Base-by-base conservation (phyloP, 53 echinoderm and acorn worm species). In the Echinarachnius parma region DNA sequence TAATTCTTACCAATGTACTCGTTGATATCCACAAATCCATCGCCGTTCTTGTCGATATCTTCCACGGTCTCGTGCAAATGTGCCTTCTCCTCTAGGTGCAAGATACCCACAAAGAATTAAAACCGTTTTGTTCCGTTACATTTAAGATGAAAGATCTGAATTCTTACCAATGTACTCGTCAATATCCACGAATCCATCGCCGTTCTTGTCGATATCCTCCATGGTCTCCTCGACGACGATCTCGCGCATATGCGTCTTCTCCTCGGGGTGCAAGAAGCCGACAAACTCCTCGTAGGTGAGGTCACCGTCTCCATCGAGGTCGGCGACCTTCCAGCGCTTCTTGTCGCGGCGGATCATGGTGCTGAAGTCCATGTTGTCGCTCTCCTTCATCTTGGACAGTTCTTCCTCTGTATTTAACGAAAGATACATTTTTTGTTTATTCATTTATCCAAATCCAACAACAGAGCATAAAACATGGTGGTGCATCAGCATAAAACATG, bases 121-220 rank as follows among this genome's bases (percentile, higher is more conserved):
- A n/a, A n/a, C n/a, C n/a, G n/a, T n/a, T n/a, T n/a, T n/a, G n/a
- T n/a, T n/a, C n/a, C n/a, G n/a, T n/a, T n/a, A n/a, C n/a, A n/a
- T n/a, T n/a, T 39, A 9, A 9, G 13, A 39, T 39, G 13, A 39
- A 39, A 39, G 13, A 9, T 13, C 39, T 13, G 7, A 39, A 39
- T 13, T 4, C 86, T 67, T 45, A 89, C 89, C 89, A 39, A 89
- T 85, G 56, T 89, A 89, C 32, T 89, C 85, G 39, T 85, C 89
- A 10, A 85, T 68, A 32, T 68, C 52, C 4, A 89, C 61, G 25
- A 67, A 50, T 3, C 85, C 85, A 64, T 89, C 89, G 48, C 66
- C 65, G 18, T 89, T 68, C 44, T 78, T 70, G 31, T 89, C 89
- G 13, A 89, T 81, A 31, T 89, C 89, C 20, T 85, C 89, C 72